Evolutionary conservation across 2,113 vertebrate species (phyloP).

Genomic region (Carollia perspicillata): DNA sequence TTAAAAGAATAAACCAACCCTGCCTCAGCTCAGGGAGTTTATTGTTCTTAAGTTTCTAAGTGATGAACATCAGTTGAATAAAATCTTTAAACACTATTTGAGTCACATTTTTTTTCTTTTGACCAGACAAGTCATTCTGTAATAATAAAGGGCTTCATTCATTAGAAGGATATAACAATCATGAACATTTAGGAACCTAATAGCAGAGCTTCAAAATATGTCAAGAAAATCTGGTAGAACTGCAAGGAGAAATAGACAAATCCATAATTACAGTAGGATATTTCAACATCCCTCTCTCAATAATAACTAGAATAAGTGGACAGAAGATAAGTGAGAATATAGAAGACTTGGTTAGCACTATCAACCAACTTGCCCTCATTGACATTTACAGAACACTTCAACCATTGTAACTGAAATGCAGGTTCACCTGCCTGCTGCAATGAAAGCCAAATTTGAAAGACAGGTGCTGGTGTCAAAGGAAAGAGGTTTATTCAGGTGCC

Average conservation of each 20-base stretch:
- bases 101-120: background rate
- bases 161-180: background rate
- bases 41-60: background rate
- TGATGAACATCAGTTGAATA: background rate
- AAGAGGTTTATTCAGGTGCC: too few relatives aligned
- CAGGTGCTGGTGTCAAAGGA: too few relatives aligned
- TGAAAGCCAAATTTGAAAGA: too few relatives aligned
- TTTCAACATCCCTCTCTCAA: background rate
- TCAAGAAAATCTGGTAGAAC: background rate
- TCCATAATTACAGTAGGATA: background rate
- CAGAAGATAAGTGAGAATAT: background rate
- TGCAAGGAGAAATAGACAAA: background rate
- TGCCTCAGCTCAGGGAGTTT: background rate
- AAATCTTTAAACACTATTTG: background rate
- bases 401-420: too few relatives aligned
- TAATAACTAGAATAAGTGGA: background rate
- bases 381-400: background rate
- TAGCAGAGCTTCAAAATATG: background rate
- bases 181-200: background rate
- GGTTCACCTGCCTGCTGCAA: too few relatives aligned
- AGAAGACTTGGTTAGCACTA: background rate
- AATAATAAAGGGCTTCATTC: background rate
- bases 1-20: background rate
- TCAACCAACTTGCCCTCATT: background rate
- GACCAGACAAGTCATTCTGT: background rate